Evolutionary conservation across 2,113 vertebrate genomes (phyloP).

Genomic region (Rhabdomys dilectus): DNA sequence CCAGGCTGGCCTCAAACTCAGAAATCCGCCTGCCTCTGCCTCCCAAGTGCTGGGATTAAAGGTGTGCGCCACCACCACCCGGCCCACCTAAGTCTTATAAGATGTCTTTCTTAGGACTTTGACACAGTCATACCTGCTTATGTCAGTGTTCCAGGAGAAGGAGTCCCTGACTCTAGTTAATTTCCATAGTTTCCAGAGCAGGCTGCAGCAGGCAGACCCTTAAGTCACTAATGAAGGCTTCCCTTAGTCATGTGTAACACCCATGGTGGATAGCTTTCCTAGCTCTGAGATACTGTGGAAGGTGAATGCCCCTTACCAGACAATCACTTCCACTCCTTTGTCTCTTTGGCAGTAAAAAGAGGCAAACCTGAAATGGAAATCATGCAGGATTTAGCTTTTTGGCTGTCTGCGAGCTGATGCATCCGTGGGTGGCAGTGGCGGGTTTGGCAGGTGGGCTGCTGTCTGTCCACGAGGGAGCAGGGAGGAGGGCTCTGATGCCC

Average conservation of each 20-base stretch:
- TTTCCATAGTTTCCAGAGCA: constrained; percentile 47
- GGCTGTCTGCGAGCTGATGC: constrained; percentile 48
- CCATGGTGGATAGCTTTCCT: constrained; percentile 61
- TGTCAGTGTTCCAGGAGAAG: not conserved
- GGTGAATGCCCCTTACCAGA: constrained; percentile 68
- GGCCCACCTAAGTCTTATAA: constrained; percentile 2
- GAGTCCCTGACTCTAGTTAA: constrained; percentile 37
- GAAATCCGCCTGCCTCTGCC: no score
- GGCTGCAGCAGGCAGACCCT: not conserved
- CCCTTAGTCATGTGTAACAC: constrained; percentile 55
- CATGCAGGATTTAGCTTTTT: constrained; percentile 58
- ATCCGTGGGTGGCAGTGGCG: not conserved
- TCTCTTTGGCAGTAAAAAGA: constrained; percentile 75
- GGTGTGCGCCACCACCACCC: no score
- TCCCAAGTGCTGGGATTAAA: no score
- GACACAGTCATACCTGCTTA: constrained; percentile 45
- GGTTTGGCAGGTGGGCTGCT: constrained; percentile 31
- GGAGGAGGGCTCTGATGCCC: not conserved
- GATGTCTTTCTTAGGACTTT: constrained; percentile 73
- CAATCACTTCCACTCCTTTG: constrained; percentile 65
- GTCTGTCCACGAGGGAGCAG: not conserved
- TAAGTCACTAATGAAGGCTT: constrained; percentile 30
- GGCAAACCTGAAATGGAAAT: constrained; percentile 79
- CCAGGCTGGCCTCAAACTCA: no score
- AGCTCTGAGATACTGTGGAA: constrained; percentile 50